Conservation (phyloP, 1,140 invertebrate genomes). For the Drosophila sulfurigaster region DNA sequence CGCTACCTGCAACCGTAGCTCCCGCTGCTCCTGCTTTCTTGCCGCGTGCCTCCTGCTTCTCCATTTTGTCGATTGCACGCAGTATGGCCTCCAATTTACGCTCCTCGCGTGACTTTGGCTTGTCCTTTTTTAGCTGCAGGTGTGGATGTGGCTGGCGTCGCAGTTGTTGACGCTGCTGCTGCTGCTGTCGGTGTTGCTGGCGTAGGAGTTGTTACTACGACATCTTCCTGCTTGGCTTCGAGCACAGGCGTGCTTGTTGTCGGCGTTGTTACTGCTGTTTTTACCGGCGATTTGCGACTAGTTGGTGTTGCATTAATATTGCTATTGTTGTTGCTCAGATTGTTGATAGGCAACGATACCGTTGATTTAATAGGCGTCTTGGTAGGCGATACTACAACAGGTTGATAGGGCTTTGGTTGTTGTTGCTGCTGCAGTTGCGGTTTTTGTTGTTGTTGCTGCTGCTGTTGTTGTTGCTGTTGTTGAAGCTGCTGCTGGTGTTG, state of each 20-base stretch:
- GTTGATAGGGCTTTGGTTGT: slow-evolving; percentile 6
- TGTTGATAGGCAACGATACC: slow-evolving; percentile 12
- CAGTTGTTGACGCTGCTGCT: slow-evolving; percentile 20
- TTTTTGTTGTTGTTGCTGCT: slow-evolving; percentile 7
- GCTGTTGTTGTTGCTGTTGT: not conserved
- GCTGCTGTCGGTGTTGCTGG: slow-evolving; percentile 9
- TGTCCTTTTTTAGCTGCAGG: slow-evolving; percentile 69
- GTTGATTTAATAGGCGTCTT: slow-evolving; percentile 32
- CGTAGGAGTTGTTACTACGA: not conserved
- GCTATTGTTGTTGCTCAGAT: slow-evolving; percentile 12
- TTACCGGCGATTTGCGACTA: slow-evolving; percentile 48
- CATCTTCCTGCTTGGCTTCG: slow-evolving; percentile 10
- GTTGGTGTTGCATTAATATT: slow-evolving; percentile 11
- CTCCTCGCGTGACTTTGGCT: slow-evolving; percentile 92
- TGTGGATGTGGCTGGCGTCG: slow-evolving; percentile 44
- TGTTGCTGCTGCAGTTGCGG: not conserved
- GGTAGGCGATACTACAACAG: slow-evolving; percentile 7
- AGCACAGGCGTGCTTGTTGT: slow-evolving; percentile 4
- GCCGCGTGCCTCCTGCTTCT: slow-evolving; percentile 90
- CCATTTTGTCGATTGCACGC: slow-evolving; percentile 95
- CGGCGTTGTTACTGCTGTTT: slow-evolving; percentile 27
- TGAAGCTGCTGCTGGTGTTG: not conserved
- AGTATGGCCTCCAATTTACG: slow-evolving; percentile 98
- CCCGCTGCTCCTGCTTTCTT: slow-evolving; percentile 88
- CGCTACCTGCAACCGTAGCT: slow-evolving; percentile 9